A percentile compares a stretch with the other conserved stretches of the same genome.
Evolutionary conservation across 2,113 vertebrate species (phyloP).

Genomic region (Hydrochoerus hydrochaeris): DNA sequence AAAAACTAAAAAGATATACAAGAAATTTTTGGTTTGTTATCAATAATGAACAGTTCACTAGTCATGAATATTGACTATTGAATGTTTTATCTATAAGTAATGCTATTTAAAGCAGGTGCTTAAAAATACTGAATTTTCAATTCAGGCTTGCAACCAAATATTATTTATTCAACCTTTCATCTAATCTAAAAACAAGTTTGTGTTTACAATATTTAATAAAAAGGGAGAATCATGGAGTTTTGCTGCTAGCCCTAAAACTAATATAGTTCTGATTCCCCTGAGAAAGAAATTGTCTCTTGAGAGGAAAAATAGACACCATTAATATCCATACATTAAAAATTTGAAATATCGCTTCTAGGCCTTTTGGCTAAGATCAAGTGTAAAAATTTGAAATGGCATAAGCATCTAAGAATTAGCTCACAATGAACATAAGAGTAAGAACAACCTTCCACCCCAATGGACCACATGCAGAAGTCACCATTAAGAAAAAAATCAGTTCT

Average conservation of each 20-base stretch:
- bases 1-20: not conserved
- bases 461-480: too few relatives aligned
- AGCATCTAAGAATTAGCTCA: not conserved
- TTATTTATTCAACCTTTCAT: not conserved
- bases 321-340: not conserved
- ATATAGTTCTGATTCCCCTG: not conserved
- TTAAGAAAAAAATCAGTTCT: not conserved
- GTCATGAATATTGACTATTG: not conserved
- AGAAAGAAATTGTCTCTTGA: not conserved
- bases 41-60: conserved; percentile 2
- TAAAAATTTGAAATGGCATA: not conserved
- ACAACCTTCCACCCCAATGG: not conserved
- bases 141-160: not conserved
- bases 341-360: too few relatives aligned
- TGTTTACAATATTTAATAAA: not conserved
- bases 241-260: not conserved
- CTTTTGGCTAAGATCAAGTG: too few relatives aligned
- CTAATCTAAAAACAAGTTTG: not conserved
- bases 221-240: not conserved
- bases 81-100: not conserved
- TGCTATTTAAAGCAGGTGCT: not conserved
- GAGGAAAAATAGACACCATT: not conserved
- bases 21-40: not conserved
- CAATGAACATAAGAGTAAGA: not conserved
- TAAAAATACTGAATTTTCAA: not conserved